These are phyloP conservation scores for Drosophila prostipennis DNA, from an alignment of 2,888 invertebrate genomes.

Conservation along the genomic window DNA sequence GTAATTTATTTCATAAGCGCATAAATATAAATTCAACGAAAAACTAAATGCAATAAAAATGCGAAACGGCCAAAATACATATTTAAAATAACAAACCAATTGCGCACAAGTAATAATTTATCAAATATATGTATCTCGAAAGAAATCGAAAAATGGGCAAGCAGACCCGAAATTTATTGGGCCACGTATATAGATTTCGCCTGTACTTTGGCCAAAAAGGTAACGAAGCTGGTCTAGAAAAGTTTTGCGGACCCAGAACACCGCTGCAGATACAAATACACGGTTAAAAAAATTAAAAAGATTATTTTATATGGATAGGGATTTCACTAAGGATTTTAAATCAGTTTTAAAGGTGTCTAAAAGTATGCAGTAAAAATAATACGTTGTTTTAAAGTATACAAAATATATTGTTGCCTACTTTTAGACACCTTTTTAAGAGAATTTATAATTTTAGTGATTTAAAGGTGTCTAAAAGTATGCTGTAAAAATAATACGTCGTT, in stretches of 20 bases:
- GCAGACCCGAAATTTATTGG: slow-evolving; percentile 55
- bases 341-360: too few relatives aligned
- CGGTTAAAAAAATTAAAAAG: not conserved
- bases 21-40: slow-evolving; percentile 74
- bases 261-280: slow-evolving; percentile 21
- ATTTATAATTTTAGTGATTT: too few relatives aligned
- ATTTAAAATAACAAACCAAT: slow-evolving; percentile 74
- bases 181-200: slow-evolving; percentile 65
- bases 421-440: too few relatives aligned
- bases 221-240: slow-evolving; percentile 55
- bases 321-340: too few relatives aligned
- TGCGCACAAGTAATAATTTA: slow-evolving; percentile 76
- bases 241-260: slow-evolving; percentile 40
- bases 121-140: slow-evolving; percentile 62
- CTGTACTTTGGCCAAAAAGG: slow-evolving; percentile 63
- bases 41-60: slow-evolving; percentile 73
- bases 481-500: too few relatives aligned
- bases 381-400: not conserved
- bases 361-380: too few relatives aligned
- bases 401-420: not conserved
- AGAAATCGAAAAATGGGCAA: slow-evolving; percentile 26
- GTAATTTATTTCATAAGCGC: slow-evolving; percentile 76
- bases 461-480: too few relatives aligned
- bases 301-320: too few relatives aligned
- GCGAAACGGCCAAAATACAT: slow-evolving; percentile 59